Evolutionary conservation across 2,113 vertebrate genomes (phyloP).

Genomic region (Oophaga pumilio): DNA sequence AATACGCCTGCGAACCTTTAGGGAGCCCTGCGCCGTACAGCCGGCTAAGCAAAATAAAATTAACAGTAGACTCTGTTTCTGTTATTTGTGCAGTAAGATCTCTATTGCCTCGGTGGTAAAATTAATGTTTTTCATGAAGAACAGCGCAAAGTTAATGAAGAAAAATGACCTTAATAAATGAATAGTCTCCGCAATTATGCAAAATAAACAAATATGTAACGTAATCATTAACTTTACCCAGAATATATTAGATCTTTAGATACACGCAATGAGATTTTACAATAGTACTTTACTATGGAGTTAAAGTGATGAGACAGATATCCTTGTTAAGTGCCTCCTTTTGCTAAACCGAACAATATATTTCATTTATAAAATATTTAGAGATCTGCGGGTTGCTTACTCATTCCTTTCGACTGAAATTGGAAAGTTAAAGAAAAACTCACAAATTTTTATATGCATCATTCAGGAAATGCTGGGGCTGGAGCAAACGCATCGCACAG

Average conservation of each 20-base stretch:
- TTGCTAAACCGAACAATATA: constrained; percentile 48
- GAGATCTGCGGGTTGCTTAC: constrained; percentile 1
- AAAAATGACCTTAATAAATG: constrained; percentile 60
- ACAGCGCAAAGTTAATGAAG: constrained; percentile 57
- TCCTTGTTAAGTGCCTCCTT: constrained; percentile 44
- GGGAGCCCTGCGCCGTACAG: constrained; percentile 29
- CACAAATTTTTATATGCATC: background rate
- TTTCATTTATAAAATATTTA: constrained; percentile 53
- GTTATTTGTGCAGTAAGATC: constrained; percentile 56
- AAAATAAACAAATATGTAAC: constrained; percentile 58
- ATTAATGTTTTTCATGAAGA: constrained; percentile 58
- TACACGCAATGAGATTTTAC: constrained; percentile 52
- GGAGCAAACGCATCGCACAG: no score
- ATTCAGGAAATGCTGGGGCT: no score
- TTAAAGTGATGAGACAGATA: constrained; percentile 48
- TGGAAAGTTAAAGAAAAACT: constrained; percentile 3
- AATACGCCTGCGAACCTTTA: constrained; percentile 49
- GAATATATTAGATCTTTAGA: constrained; percentile 57
- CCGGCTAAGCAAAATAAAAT: constrained; percentile 49
- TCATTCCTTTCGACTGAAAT: constrained; percentile 18
- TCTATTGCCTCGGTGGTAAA: constrained; percentile 56
- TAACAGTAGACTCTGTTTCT: constrained; percentile 52
- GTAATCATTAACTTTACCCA: constrained; percentile 53
- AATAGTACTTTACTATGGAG: constrained; percentile 50
- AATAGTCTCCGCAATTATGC: constrained; percentile 58